These are phyloP conservation scores for Erpobdella octoculata DNA, from an alignment of 2,888 invertebrate species.

Conservation along the genomic window DNA sequence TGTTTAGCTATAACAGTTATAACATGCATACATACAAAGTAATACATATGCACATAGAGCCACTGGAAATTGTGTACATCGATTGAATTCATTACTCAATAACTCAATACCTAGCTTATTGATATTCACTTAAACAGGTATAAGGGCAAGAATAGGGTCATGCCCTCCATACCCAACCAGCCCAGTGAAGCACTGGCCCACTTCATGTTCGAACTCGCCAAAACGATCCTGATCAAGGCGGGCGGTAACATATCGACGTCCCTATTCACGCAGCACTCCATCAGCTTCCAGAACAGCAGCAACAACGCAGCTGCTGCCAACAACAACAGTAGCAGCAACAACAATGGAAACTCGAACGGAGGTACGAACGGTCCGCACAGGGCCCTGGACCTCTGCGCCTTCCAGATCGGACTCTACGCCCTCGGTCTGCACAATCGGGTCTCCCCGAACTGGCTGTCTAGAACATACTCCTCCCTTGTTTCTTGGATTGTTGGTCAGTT, in stretches of 20 bases:
- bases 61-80: too few species aligned
- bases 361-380: conserved; percentile 65
- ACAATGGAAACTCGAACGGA: not conserved
- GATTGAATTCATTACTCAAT: too few species aligned
- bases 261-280: conserved; percentile 69
- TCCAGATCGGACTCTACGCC: conserved; percentile 83
- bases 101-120: not conserved
- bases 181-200: conserved; percentile 96
- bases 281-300: conserved; percentile 6
- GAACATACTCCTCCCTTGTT: conserved; percentile 95
- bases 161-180: conserved; percentile 67
- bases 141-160: conserved; percentile 48
- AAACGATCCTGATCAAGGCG: conserved; percentile 86
- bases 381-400: conserved; percentile 92
- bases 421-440: conserved; percentile 94
- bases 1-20: too few species aligned
- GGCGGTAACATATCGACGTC: conserved; percentile 80
- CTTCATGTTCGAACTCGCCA: conserved; percentile 96
- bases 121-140: conserved; percentile 40
- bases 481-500: conserved; percentile 85
- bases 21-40: too few species aligned
- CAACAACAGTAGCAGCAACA: conserved; percentile 15
- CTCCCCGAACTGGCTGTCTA: conserved; percentile 90
- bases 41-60: too few species aligned
- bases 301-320: too few species aligned